Conservation (phyloP, 2,888 invertebrate species). For the Drosophila testacea region DNA sequence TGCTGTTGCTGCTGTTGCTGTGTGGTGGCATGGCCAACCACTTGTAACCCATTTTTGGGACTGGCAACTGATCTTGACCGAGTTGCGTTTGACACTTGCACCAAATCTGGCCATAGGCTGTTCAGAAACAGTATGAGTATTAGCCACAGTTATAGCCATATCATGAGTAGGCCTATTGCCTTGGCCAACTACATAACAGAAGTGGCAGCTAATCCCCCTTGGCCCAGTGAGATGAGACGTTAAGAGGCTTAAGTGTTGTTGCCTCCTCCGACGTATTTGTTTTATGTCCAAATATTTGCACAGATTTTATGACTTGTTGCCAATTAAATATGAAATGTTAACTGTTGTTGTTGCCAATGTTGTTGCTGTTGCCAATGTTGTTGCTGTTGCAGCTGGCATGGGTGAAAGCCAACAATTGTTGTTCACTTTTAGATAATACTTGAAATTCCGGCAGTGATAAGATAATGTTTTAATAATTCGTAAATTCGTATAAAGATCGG, state of each 20-base stretch:
- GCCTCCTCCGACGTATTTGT: not conserved
- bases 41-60: conserved; percentile 74
- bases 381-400: not conserved
- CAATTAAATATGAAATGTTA: conserved; percentile 33
- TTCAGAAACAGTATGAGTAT: not conserved
- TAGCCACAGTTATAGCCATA: conserved; percentile 14
- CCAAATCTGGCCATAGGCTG: conserved; percentile 54
- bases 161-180: conserved; percentile 24
- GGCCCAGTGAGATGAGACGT: not conserved
- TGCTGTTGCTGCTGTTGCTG: conserved; percentile 1
- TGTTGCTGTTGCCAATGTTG: not conserved
- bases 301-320: conserved; percentile 49
- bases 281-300: conserved; percentile 53
- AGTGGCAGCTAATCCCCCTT: conserved; percentile 28
- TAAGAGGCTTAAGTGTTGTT: conserved; percentile 7
- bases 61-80: conserved; percentile 67
- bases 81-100: conserved; percentile 45
- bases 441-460: not conserved
- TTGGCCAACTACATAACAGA: conserved; percentile 37
- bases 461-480: not conserved
- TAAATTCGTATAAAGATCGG: not conserved
- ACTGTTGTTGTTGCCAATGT: not conserved
- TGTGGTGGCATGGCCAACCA: conserved; percentile 66
- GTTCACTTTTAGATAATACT: not conserved
- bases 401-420: not conserved